Base-by-base conservation (phyloP, 2,797 vertebrate species). In the Rhinogobio ventralis region DNA sequence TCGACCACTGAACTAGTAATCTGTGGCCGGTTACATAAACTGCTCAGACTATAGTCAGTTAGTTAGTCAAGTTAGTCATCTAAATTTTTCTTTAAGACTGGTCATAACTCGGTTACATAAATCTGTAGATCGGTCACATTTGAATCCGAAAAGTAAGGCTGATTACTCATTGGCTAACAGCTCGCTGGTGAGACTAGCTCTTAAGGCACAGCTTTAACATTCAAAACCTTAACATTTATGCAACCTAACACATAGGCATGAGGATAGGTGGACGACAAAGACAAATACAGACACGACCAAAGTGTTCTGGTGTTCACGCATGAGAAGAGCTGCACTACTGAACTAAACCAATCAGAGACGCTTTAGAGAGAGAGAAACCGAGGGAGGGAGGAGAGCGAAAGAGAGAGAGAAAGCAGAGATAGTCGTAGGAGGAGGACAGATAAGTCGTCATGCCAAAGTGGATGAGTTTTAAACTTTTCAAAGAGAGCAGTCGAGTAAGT, bases 401-500 rank as follows among this genome's bases (percentile, higher is more conserved):
- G 80, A 28, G 36, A 57, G 83, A 0, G 83, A 75, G 81, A 28
- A 62, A 69, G 46, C 39, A 91, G 78, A 84, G 67, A 81, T 45
- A 69, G 62, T 66, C 28, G 69, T 76, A 17, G 64, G 79, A 39
- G 81, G 57, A 72, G 45, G 87, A 42, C 53, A 76, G 53, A 87
- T 17, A n/a, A 87, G 88, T 85, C 91, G 76, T 90, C 91, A 96
- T 97, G 95, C 94, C 95, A 85, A 97, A 96, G 94, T 95, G 96
- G 95, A 96, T 96, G 93, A 94, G 83, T 91, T 96, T 95, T 91
- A 94, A 94, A 90, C 92, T 95, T 86, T 94, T 94, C 90, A 96
- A 95, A 91, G 91, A 94, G 92, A 95, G 89, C 92, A 94, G 94
- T 90, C 93, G 90, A 89, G 95, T 96, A 91, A 96, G 95, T 95